Evolutionary conservation across 2,888 invertebrate species (phyloP).

Genomic region (Nasonovia ribisnigri): DNA sequence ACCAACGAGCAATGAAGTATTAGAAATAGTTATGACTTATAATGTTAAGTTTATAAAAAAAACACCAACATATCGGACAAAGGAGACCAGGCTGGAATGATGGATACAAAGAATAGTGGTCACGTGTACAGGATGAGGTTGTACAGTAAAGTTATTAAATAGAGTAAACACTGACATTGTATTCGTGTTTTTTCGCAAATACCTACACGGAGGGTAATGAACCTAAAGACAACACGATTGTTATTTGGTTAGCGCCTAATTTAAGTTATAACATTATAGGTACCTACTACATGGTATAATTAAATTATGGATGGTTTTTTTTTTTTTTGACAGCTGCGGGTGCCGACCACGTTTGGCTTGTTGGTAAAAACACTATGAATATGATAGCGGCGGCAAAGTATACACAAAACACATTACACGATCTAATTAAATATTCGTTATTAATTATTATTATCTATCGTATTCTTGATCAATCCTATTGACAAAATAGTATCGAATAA

Average conservation of each 20-base stretch:
- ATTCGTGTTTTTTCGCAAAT: neutral
- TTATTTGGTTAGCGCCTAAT: neutral
- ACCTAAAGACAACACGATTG: neutral
- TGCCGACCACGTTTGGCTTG: too few species aligned
- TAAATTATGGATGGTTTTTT: neutral
- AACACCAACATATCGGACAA: neutral
- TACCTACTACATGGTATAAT: neutral
- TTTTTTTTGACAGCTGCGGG: neutral
- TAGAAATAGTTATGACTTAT: neutral
- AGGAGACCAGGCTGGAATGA: neutral
- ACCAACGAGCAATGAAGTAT: slow-evolving; percentile 16
- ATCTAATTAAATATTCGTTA: neutral
- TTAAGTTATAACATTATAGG: neutral
- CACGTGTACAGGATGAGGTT: neutral
- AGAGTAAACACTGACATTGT: neutral
- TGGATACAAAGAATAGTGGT: neutral
- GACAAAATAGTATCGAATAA: neutral
- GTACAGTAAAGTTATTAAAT: neutral
- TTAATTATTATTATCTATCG: neutral
- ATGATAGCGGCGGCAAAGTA: neutral
- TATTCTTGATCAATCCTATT: neutral
- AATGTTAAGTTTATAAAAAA: neutral
- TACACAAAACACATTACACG: neutral
- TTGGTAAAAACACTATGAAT: neutral
- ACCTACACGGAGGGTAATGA: neutral